Evolutionary conservation across 2,113 vertebrate genomes (phyloP), one percentile per base, ranked within the genome.

Genomic region (Heteronetta atricapilla): DNA sequence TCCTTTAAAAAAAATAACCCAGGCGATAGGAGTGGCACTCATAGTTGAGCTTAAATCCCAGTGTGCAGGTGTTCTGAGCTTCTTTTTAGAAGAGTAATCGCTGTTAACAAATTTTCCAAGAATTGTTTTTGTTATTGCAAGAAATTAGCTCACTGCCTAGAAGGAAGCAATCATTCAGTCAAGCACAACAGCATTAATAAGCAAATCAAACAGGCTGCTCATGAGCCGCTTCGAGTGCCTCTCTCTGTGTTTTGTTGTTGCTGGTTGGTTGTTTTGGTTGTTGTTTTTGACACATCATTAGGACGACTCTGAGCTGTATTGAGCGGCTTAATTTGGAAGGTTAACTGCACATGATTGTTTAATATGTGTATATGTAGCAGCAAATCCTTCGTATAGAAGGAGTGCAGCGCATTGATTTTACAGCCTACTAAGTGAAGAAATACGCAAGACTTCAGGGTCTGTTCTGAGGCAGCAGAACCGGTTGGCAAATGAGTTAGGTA

Each of bases 11-110:
- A 69, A 53, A 55, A 36, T 8, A 63, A 40, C 6, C 40, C 5
- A 50, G 29, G 14, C 15, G 48, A 2, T 72, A 66, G 13, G 11
- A 88, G 53, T 55, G 50, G 48, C 4, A 31, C 73, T 67, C 22
- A 36, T 10, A 38, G 14, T 10, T 20, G 18, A 31, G 3, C 1
- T 58, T 34, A 78, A 81, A 80, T 62, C 21, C 67, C 23, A 31
- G 2, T 9, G 6, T 26, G 33, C 4, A 36, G 8, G 1, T 18
- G 12, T 42, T 73, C 29, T 50, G 6, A 60, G 4, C 1, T 42
- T 42, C 69, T 23, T 33, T 33, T 28, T 53, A n/a, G 15, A 33
- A 64, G 3, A 73, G 42, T 38, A 60, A 42, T 26, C 33, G 2
- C 13, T 64, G 62, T 70, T 78, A 80, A 86, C n/a, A 78, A 84